These are phyloP conservation scores for Yponomeuta evonymella DNA, from an alignment of 2,888 invertebrate genomes.

Conservation along the genomic window DNA sequence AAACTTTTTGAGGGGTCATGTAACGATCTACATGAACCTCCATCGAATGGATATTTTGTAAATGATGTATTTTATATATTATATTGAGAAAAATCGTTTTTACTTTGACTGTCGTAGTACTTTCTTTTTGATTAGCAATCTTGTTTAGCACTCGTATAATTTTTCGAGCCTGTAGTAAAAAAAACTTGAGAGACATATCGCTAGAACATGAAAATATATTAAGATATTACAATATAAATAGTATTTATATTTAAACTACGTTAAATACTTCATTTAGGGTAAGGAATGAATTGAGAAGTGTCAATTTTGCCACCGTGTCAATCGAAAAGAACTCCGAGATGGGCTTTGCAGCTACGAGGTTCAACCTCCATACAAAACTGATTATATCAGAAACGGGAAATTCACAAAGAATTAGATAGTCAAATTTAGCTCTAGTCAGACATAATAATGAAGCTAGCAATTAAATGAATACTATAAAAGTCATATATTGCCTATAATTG, in stretches of 20 bases:
- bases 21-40: slow-evolving; percentile 33
- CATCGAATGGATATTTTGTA: slow-evolving; percentile 62
- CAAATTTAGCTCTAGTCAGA: slow-evolving; percentile 59
- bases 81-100: slow-evolving; percentile 40
- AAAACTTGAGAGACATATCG: slow-evolving; percentile 70
- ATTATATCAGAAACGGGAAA: slow-evolving; percentile 46
- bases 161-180: slow-evolving; percentile 61
- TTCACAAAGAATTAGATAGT: slow-evolving; percentile 60
- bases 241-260: slow-evolving; percentile 19
- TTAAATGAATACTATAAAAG: slow-evolving; percentile 34
- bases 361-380: slow-evolving; percentile 40
- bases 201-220: slow-evolving; percentile 63
- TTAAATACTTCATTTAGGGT: slow-evolving; percentile 18
- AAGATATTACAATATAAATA: slow-evolving; percentile 41
- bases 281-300: slow-evolving; percentile 24
- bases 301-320: slow-evolving; percentile 57
- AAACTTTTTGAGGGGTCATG: slow-evolving; percentile 53
- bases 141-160: slow-evolving; percentile 37
- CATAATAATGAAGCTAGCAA: slow-evolving; percentile 44
- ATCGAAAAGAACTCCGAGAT: slow-evolving; percentile 30
- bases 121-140: slow-evolving; percentile 41
- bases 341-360: slow-evolving; percentile 33
- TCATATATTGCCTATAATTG: slow-evolving; percentile 55
- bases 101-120: slow-evolving; percentile 23
- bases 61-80: slow-evolving; percentile 71